phyloP scores from a whole-genome alignment of 2,797 vertebrate genomes.

The Scolopax rusticola region DNA sequence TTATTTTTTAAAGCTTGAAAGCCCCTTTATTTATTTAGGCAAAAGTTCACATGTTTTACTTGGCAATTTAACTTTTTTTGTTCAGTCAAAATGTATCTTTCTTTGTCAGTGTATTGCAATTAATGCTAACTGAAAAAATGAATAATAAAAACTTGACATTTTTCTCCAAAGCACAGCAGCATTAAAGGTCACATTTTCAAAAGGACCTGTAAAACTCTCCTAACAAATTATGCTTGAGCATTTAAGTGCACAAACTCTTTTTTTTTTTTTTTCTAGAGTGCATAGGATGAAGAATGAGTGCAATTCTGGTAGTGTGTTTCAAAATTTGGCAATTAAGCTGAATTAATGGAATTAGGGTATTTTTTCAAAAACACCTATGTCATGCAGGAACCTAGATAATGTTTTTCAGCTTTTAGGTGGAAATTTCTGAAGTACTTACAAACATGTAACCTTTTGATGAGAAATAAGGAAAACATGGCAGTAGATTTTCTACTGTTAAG shows the following conservation, averaged over 20 bases:
- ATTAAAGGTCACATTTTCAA: conserved; percentile 45
- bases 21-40: neutral
- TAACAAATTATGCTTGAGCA: conserved; percentile 12
- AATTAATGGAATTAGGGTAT: neutral
- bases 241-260: neutral
- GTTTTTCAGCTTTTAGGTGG: neutral
- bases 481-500: neutral
- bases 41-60: neutral
- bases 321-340: neutral
- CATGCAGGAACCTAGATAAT: neutral
- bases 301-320: neutral
- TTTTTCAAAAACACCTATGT: neutral
- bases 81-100: neutral
- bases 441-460: neutral
- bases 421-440: neutral
- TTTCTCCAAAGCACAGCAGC: neutral
- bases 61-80: neutral
- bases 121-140: conserved; percentile 10
- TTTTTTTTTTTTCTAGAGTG: neutral
- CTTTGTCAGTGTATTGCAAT: neutral
- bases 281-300: neutral
- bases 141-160: conserved; percentile 39
- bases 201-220: conserved; percentile 20
- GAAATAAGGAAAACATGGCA: neutral
- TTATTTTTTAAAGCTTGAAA: neutral